These are phyloP conservation scores for Tetropium fuscum DNA, from an alignment of 2,888 invertebrate species.

Conservation along the genomic window DNA sequence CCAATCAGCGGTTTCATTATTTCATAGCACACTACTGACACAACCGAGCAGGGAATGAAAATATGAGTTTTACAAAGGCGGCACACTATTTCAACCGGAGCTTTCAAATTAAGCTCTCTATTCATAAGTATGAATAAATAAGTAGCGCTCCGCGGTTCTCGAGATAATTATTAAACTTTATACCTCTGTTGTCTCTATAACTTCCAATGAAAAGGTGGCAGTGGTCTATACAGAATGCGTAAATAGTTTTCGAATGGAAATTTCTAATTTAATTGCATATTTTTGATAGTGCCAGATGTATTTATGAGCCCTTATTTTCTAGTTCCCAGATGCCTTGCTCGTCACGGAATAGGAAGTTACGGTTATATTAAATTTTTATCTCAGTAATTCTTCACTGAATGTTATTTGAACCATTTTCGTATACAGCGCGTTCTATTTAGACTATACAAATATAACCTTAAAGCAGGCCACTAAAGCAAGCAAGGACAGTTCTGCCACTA, in stretches of 20 bases:
- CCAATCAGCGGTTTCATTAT: slow-evolving; percentile 65
- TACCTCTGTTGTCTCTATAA: slow-evolving; percentile 21
- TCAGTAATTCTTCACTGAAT: background rate
- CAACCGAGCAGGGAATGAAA: slow-evolving; percentile 46
- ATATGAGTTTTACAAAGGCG: slow-evolving; percentile 49
- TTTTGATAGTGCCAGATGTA: slow-evolving; percentile 19
- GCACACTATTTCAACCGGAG: slow-evolving; percentile 33
- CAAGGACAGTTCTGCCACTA: too few species aligned
- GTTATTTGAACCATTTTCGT: slow-evolving; percentile 8
- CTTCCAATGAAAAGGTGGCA: slow-evolving; percentile 6
- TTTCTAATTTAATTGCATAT: slow-evolving; percentile 21
- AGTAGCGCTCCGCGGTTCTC: slow-evolving; percentile 8
- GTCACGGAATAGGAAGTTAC: slow-evolving; percentile 18
- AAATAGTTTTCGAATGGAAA: slow-evolving; percentile 20
- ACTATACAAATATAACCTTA: slow-evolving; percentile 4
- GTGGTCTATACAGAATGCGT: slow-evolving; percentile 19
- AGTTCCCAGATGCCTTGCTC: slow-evolving; percentile 10
- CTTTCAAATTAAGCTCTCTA: slow-evolving; percentile 30
- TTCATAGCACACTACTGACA: slow-evolving; percentile 58
- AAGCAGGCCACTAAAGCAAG: slow-evolving; percentile 6
- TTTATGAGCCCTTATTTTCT: slow-evolving; percentile 13
- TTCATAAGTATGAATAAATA: slow-evolving; percentile 23
- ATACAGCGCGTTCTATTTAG: background rate
- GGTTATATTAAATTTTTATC: slow-evolving; percentile 18
- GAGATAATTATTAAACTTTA: slow-evolving; percentile 22